These are phyloP conservation scores for Anthoptus insignis DNA, from an alignment of 2,888 invertebrate genomes.

Conservation along the genomic window DNA sequence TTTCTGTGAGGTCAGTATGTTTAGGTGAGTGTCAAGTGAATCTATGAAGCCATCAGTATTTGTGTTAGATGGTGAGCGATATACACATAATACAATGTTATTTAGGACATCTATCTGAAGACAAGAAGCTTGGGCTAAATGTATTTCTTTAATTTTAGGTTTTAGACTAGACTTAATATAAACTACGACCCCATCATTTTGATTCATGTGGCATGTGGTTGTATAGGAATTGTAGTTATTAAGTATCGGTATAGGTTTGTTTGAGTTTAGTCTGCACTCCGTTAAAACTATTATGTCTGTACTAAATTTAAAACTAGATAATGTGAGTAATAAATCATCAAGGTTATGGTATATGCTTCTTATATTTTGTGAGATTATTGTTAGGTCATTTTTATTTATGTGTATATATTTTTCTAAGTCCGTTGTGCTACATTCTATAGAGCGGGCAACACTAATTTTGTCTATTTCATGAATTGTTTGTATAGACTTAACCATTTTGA, in stretches of 20 bases:
- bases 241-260: not conserved
- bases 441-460: not conserved
- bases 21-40: slow-evolving; percentile 42
- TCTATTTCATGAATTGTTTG: not conserved
- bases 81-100: slow-evolving; percentile 36
- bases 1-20: slow-evolving; percentile 25
- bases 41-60: slow-evolving; percentile 45
- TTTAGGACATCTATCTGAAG: not conserved
- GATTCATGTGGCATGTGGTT: not conserved
- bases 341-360: slow-evolving; percentile 26
- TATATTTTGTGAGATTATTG: slow-evolving; percentile 27
- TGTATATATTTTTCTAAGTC: not conserved
- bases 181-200: not conserved
- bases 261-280: slow-evolving; percentile 14
- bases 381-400: slow-evolving; percentile 2
- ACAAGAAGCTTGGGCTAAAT: not conserved
- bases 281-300: slow-evolving; percentile 24
- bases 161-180: not conserved
- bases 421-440: not conserved
- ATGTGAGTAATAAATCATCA: slow-evolving; percentile 5
- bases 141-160: not conserved
- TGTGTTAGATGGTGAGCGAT: slow-evolving; percentile 47
- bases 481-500: not conserved
- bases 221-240: not conserved
- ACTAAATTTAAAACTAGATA: not conserved